Percentiles rank a stretch among this genome's conserved stretches.
Evolutionary conservation across 1,140 invertebrate genomes (phyloP).

Genomic region (Laodelphax striatellus): DNA sequence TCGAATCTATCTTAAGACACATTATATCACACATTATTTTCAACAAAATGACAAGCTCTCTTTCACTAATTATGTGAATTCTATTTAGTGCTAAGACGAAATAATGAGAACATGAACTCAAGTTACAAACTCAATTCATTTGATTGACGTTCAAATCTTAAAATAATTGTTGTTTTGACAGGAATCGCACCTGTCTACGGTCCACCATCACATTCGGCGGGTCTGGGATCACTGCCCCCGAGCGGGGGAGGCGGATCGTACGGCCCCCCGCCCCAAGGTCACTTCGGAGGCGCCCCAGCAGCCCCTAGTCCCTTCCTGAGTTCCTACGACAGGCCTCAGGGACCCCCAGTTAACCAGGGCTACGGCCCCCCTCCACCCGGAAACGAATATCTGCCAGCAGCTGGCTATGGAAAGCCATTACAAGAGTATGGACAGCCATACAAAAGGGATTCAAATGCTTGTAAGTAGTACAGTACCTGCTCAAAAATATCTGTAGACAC

Average conservation of each 20-base stretch:
- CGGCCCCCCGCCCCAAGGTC: constrained; percentile 1
- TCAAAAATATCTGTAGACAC: background rate
- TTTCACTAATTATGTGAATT: no score
- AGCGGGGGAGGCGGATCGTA: constrained; percentile 1
- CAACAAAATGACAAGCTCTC: no score
- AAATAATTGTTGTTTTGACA: no score
- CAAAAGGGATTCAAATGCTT: constrained; percentile 1
- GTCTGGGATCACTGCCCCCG: background rate
- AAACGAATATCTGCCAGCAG: background rate
- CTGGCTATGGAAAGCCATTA: background rate
- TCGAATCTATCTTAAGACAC: no score
- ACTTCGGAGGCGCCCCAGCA: background rate
- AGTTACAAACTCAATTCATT: no score
- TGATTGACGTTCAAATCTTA: no score
- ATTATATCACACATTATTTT: no score
- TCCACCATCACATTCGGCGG: background rate
- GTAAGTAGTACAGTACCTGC: background rate
- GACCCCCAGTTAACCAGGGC: background rate
- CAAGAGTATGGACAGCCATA: background rate
- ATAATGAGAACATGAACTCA: no score
- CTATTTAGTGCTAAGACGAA: no score
- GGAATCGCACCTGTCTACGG: constrained; percentile 8
- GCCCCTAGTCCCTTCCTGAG: background rate
- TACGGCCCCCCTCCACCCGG: constrained; percentile 1
- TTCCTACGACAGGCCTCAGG: background rate